These are phyloP conservation scores for Maniola hyperantus DNA, from an alignment of 2,888 invertebrate species.

Conservation along the genomic window DNA sequence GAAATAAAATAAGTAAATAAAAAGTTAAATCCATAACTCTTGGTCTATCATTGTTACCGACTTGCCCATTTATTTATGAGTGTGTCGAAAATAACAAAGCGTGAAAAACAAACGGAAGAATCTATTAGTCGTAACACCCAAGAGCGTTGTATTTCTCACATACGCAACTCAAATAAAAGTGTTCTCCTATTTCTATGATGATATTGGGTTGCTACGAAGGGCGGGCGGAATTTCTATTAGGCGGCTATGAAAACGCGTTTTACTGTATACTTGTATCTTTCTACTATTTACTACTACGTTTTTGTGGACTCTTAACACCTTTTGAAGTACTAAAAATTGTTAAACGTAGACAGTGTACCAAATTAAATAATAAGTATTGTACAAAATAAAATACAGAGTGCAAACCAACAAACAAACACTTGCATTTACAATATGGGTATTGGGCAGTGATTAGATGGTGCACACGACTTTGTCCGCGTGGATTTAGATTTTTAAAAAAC, in stretches of 20 bases:
- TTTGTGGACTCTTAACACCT: conserved; percentile 1
- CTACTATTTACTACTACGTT: too few relatives aligned
- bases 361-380: neutral
- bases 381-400: too few relatives aligned
- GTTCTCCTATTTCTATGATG: conserved; percentile 15
- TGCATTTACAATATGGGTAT: too few relatives aligned
- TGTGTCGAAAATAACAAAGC: conserved; percentile 5
- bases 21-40: too few relatives aligned
- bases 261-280: neutral
- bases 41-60: too few relatives aligned
- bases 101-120: conserved; percentile 15
- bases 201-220: conserved; percentile 5
- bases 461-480: too few relatives aligned
- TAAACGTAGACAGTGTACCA: neutral
- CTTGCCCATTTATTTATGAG: neutral
- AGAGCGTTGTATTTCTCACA: conserved; percentile 13
- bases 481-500: too few relatives aligned
- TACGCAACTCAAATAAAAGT: conserved; percentile 16
- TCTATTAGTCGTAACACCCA: conserved; percentile 14
- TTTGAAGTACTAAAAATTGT: neutral
- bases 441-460: too few relatives aligned
- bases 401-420: too few relatives aligned
- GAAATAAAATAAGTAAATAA: too few relatives aligned
- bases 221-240: conserved; percentile 18
- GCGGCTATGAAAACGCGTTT: conserved; percentile 4